Evolutionary conservation across 1,140 invertebrate species (phyloP).

Genomic region (Caerostris darwini): DNA sequence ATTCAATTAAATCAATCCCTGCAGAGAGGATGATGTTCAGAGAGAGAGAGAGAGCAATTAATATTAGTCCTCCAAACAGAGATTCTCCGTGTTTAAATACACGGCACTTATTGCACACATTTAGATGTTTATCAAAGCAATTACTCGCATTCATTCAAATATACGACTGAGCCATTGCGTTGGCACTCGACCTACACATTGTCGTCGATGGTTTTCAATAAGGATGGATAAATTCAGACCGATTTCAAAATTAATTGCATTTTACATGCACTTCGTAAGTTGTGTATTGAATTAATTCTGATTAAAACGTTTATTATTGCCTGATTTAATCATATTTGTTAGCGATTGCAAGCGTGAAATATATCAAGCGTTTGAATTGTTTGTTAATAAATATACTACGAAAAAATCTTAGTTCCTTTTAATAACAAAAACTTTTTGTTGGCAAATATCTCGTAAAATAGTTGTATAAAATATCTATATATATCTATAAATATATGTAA

Average conservation of each 20-base stretch:
- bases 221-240: background rate
- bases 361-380: too few species aligned
- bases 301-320: too few species aligned
- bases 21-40: background rate
- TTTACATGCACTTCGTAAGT: background rate
- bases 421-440: too few species aligned
- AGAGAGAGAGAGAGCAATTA: background rate
- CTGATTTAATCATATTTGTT: too few species aligned
- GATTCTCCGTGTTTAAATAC: background rate
- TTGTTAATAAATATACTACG: too few species aligned
- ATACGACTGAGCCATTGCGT: background rate
- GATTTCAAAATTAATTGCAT: background rate
- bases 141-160: background rate
- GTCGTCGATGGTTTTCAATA: background rate
- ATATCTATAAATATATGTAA: too few species aligned
- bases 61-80: background rate
- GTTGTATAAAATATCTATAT: too few species aligned
- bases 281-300: background rate
- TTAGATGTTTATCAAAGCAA: conserved; percentile 30
- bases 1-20: background rate
- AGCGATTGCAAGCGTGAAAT: too few species aligned
- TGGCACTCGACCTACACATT: background rate
- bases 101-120: background rate
- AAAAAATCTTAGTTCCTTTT: too few species aligned
- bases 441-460: too few species aligned